phyloP scores from a whole-genome alignment of 2,113 vertebrate genomes.

The Sinosuthora webbiana region DNA sequence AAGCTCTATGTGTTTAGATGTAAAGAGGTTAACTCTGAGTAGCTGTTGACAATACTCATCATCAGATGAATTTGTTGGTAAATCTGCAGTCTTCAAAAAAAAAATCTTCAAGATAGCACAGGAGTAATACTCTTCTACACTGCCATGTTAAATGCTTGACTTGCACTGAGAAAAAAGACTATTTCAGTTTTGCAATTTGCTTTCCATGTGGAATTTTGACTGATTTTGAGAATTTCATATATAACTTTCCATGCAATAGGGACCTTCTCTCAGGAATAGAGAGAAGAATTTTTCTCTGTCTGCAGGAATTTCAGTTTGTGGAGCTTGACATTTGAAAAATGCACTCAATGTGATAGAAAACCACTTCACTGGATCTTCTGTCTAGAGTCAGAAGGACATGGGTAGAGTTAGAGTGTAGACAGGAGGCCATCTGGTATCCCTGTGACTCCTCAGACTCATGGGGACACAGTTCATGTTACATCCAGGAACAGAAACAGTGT shows the following conservation, averaged over 20 bases:
- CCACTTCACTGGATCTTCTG: neutral
- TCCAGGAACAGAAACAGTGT: neutral
- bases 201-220: neutral
- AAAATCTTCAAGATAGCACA: neutral
- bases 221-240: neutral
- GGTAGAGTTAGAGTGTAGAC: neutral
- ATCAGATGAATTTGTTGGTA: neutral
- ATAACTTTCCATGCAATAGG: neutral
- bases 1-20: conserved; percentile 1
- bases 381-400: neutral
- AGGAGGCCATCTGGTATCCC: neutral
- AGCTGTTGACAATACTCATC: neutral
- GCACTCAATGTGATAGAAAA: neutral
- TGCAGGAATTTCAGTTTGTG: neutral
- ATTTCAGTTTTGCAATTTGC: neutral
- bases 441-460: neutral
- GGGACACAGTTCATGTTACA: neutral
- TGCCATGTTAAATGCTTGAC: neutral
- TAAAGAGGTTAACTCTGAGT: neutral
- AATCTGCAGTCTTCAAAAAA: neutral
- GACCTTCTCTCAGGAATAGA: neutral
- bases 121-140: neutral
- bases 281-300: neutral
- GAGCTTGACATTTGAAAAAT: neutral
- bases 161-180: neutral